These are phyloP conservation scores for Pogonomyrmex barbatus DNA, from an alignment of 1,140 invertebrate species.

Conservation along the genomic window DNA sequence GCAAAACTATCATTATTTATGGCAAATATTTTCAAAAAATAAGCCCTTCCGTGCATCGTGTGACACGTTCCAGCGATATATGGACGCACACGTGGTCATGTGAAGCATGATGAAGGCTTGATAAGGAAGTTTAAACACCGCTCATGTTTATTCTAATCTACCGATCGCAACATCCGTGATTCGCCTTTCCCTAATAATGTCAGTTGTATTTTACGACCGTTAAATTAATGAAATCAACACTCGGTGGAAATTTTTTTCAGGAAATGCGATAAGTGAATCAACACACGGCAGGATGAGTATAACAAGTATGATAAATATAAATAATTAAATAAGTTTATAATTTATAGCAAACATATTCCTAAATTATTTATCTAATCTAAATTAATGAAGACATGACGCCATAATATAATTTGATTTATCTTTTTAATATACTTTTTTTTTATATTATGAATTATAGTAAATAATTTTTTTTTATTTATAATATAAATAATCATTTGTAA, in stretches of 20 bases:
- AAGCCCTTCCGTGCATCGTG: slow-evolving; percentile 23
- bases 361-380: not conserved
- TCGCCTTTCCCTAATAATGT: slow-evolving; percentile 1
- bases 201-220: not conserved
- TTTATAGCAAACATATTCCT: not conserved
- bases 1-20: slow-evolving; percentile 20
- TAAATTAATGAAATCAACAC: slow-evolving; percentile 5
- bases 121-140: slow-evolving; percentile 39
- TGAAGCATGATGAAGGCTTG: slow-evolving; percentile 26
- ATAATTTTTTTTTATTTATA: no score
- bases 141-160: slow-evolving; percentile 52
- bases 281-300: not conserved
- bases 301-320: not conserved
- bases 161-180: slow-evolving; percentile 37
- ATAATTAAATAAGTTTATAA: not conserved
- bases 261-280: slow-evolving; percentile 12
- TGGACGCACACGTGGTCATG: not conserved
- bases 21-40: slow-evolving; percentile 26
- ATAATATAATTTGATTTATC: not conserved
- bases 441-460: no score
- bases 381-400: not conserved
- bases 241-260: not conserved
- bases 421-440: no score
- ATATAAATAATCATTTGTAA: not conserved
- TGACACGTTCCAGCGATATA: slow-evolving; percentile 37